Conservation (phyloP, 2,113 vertebrate genomes). For the Pterocles gutturalis region DNA sequence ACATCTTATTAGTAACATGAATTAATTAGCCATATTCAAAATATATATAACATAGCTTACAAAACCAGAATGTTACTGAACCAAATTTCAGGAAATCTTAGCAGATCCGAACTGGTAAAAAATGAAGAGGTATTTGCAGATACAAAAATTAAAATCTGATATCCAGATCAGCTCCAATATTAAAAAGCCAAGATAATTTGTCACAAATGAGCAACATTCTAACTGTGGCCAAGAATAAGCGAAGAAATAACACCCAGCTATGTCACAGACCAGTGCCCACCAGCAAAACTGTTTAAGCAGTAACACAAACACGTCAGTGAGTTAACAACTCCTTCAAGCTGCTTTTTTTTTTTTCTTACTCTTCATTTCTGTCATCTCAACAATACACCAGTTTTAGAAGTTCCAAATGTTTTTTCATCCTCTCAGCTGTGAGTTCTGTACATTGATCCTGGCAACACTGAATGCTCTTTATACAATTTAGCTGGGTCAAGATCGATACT, state of each 20-base stretch:
- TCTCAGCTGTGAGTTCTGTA: background rate
- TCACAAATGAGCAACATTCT: background rate
- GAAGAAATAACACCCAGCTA: background rate
- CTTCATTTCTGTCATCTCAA: background rate
- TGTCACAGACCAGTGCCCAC: accelerated
- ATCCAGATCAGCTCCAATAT: background rate
- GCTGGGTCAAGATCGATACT: background rate
- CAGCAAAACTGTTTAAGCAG: background rate
- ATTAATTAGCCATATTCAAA: background rate
- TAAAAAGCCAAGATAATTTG: background rate
- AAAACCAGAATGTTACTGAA: background rate
- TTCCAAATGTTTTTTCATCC: background rate
- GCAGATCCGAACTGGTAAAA: background rate
- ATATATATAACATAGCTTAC: accelerated
- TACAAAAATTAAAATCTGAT: background rate
- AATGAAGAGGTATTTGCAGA: background rate
- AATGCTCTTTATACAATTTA: background rate
- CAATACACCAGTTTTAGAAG: accelerated
- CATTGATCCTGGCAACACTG: background rate
- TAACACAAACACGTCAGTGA: accelerated
- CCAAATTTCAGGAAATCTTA: background rate
- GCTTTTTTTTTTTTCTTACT: background rate
- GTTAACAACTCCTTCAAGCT: background rate
- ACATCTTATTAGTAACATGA: background rate
- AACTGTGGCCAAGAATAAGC: background rate